Base-by-base conservation (phyloP, 2,797 vertebrate genomes). In the Meda fulgida region DNA sequence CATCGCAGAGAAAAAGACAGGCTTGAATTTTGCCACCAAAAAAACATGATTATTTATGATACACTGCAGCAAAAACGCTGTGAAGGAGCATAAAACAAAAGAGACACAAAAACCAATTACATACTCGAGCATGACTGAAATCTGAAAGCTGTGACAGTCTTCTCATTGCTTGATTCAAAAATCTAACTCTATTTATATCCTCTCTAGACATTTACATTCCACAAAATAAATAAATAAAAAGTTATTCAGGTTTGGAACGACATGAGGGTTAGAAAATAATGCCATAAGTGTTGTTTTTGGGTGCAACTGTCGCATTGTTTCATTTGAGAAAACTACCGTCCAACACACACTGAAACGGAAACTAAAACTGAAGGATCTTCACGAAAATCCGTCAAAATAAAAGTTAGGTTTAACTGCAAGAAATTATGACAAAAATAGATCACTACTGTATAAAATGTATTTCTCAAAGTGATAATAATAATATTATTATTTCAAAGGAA, bases 11-110 rank as follows among this genome's bases (percentile, higher is more conserved):
- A 38, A 23, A 51, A 69, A 26, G 1, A n/a, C 10, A 53, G 8
- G 31, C 21, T 51, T 7, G 63, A 31, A 36, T 51, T 67, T 43
- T 80, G 29, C 10, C 19, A 53, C 11, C 1, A 7, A 53, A 80
- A n/a, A 69, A n/a, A 38, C 63, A 66, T 51, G 31, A 80, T 80
- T 53, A 67, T 53, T 69, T 7, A 80, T 69, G 46, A 53, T 21
- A 29, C 7, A 29, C 29, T 16, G 43, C 43, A n/a, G 7, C 43
- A 80, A 51, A 79, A 48, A 31, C 2, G 31, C 3, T 19, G 7
- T 3, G 2, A 77, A 60, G 34, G 34, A 10, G 34, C 53, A 58
- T 7, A 77, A 26, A 1, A 23, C 31, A 77, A 60, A 18, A 40
- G 21, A 76, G 7, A 77, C 14, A 58, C 31, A 16, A 40, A 5